Conservation (phyloP, 2,888 invertebrate genomes). For the Glyphotaelius pellucidus region DNA sequence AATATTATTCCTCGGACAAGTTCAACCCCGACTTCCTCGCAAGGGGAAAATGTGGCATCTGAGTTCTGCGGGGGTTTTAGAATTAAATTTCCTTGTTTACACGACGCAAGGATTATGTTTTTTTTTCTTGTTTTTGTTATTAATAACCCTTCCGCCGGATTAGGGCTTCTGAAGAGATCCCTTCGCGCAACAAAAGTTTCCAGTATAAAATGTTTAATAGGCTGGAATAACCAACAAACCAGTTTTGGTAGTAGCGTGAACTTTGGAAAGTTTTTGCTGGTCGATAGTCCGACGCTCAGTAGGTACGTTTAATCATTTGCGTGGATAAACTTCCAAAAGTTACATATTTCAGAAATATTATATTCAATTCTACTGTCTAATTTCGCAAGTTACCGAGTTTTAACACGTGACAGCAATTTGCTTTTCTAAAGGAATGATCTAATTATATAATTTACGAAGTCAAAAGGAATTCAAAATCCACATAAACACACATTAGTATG, state of each 20-base stretch:
- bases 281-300: neutral
- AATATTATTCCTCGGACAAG: constrained; percentile 25
- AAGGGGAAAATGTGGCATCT: neutral
- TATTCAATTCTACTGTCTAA: no score
- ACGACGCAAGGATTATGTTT: neutral
- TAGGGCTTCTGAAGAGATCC: neutral
- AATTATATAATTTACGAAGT: neutral
- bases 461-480: neutral
- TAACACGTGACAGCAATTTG: neutral
- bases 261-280: neutral
- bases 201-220: neutral
- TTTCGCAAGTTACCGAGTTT: no score
- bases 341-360: neutral
- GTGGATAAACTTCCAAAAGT: neutral
- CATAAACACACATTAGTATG: neutral
- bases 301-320: neutral
- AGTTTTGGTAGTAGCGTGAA: neutral
- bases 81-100: constrained; percentile 12
- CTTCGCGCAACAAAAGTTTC: neutral
- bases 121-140: neutral
- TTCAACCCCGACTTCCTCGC: constrained; percentile 11
- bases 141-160: constrained; percentile 2
- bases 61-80: neutral
- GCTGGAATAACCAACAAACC: constrained; percentile 2
- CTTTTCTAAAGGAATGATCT: neutral